A percentile compares a stretch with the other conserved stretches of the same genome.
Evolutionary conservation across 1,140 invertebrate species (phyloP).

Genomic region (Drosophila sp.): DNA sequence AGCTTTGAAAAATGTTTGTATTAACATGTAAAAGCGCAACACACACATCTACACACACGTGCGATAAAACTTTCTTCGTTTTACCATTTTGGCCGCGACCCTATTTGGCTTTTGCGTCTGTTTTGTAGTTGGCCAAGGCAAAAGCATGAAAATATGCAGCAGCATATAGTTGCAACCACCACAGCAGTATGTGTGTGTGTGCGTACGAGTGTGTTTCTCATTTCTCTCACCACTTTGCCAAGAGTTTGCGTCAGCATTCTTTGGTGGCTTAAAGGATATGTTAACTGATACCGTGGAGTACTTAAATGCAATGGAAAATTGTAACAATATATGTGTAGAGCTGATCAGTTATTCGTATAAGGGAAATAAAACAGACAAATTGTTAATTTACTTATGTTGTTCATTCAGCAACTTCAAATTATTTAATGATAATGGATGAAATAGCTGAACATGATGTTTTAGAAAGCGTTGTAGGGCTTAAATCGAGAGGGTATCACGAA

Average conservation of each 20-base stretch:
- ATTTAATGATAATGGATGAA: too few relatives aligned
- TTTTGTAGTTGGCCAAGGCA: slow-evolving; percentile 52
- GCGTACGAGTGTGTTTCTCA: slow-evolving; percentile 2
- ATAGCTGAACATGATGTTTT: too few relatives aligned
- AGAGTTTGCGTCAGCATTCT: slow-evolving; percentile 51
- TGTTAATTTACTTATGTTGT: too few relatives aligned
- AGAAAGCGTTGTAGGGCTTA: too few relatives aligned
- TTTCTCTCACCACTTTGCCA: slow-evolving; percentile 35
- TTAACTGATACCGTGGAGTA: neutral
- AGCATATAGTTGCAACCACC: slow-evolving; percentile 18
- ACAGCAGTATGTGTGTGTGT: slow-evolving; percentile 14
- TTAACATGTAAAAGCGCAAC: slow-evolving; percentile 55
- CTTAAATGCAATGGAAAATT: neutral
- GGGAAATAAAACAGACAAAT: too few relatives aligned
- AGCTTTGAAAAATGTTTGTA: slow-evolving; percentile 59
- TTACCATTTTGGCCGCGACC: slow-evolving; percentile 21
- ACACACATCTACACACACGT: slow-evolving; percentile 9
- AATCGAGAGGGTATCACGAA: neutral
- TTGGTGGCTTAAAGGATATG: slow-evolving; percentile 26
- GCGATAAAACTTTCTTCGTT: slow-evolving; percentile 50
- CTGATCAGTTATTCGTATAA: too few relatives aligned
- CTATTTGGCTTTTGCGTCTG: slow-evolving; percentile 18
- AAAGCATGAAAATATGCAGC: slow-evolving; percentile 50
- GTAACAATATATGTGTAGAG: neutral
- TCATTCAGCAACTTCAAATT: too few relatives aligned